These are phyloP conservation scores for Marasmarcha lunaedactyla DNA, from an alignment of 2,888 invertebrate genomes.

Conservation along the genomic window DNA sequence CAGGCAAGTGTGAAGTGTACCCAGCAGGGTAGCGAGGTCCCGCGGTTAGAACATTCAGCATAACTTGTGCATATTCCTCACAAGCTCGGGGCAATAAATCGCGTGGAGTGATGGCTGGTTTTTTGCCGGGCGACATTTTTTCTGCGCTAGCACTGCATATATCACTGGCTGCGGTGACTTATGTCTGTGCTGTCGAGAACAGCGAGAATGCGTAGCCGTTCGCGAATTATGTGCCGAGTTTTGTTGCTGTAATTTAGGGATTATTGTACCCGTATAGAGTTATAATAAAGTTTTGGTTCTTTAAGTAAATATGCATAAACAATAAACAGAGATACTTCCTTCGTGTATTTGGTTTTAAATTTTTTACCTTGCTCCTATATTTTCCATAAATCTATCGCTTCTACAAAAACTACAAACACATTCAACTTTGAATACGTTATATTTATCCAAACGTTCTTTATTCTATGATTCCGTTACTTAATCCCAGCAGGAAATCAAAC, in stretches of 20 bases:
- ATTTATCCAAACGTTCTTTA: too few species aligned
- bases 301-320: too few species aligned
- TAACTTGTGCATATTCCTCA: constrained; percentile 51
- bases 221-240: too few species aligned
- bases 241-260: too few species aligned
- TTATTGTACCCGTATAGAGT: too few species aligned
- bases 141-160: constrained; percentile 63
- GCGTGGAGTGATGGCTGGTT: constrained; percentile 55
- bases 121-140: constrained; percentile 65
- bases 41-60: constrained; percentile 33
- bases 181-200: constrained; percentile 18
- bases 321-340: too few species aligned
- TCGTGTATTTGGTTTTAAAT: too few species aligned
- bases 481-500: constrained; percentile 1
- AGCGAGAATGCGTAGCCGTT: not conserved
- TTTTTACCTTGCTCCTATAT: too few species aligned
- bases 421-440: too few species aligned
- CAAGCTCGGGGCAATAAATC: constrained; percentile 54
- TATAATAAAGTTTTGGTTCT: too few species aligned
- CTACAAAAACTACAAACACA: too few species aligned
- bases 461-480: not conserved
- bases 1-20: constrained; percentile 65
- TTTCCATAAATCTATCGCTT: too few species aligned
- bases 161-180: constrained; percentile 35
- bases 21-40: constrained; percentile 51